Conservation (phyloP, 2,797 vertebrate genomes). For the Enteromius trimaculatus region DNA sequence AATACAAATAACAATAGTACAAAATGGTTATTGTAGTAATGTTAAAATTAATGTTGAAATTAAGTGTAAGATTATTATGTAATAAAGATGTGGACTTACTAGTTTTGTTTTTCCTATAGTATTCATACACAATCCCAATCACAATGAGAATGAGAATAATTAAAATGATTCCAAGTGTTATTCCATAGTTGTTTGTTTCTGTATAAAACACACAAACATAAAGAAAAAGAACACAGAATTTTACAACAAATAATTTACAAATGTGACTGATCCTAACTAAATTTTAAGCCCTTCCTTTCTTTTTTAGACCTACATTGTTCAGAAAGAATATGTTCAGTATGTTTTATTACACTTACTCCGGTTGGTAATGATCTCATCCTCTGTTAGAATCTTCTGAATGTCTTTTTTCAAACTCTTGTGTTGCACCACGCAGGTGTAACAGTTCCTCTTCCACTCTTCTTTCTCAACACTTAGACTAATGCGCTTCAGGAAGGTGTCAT, state of each 20-base stretch:
- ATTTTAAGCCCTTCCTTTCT: too few species aligned
- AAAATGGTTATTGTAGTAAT: not conserved
- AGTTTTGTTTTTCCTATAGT: not conserved
- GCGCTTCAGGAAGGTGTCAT: not conserved
- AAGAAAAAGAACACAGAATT: too few species aligned
- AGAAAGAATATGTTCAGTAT: not conserved
- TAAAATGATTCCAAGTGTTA: too few species aligned
- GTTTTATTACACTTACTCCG: not conserved
- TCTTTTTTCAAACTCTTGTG: constrained; percentile 8
- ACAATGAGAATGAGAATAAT: too few species aligned
- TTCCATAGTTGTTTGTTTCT: too few species aligned
- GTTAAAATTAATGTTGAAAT: not conserved
- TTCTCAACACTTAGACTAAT: not conserved
- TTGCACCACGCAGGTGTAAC: not conserved
- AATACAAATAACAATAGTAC: not conserved
- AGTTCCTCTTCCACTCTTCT: not conserved
- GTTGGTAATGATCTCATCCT: not conserved
- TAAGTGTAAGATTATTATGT: not conserved
- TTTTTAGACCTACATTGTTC: not conserved
- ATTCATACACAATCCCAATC: not conserved
- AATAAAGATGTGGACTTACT: not conserved
- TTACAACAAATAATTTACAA: too few species aligned
- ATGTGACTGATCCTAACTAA: too few species aligned
- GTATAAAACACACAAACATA: too few species aligned
- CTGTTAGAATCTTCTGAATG: not conserved